Percentiles rank a stretch among this genome's conserved stretches.
These are phyloP conservation scores for Cantharis nigra DNA, from an alignment of 2,888 invertebrate genomes.

Conservation along the genomic window DNA sequence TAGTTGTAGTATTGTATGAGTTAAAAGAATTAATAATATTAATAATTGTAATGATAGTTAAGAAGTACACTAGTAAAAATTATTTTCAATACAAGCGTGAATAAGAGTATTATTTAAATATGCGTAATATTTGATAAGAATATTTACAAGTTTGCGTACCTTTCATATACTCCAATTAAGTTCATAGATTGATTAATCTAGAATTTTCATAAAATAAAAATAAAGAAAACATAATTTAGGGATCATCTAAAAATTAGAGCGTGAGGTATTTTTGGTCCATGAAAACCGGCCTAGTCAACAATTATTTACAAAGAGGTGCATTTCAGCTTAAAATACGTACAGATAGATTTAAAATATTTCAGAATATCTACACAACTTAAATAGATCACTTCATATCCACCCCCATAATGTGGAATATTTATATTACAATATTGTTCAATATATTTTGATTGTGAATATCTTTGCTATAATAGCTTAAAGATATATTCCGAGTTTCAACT, in stretches of 20 bases:
- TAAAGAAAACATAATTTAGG: slow-evolving; percentile 11
- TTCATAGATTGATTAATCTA: slow-evolving; percentile 22
- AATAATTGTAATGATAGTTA: slow-evolving; percentile 37
- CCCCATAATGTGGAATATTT: slow-evolving; percentile 36
- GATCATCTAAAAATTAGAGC: slow-evolving; percentile 23
- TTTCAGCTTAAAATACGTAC: slow-evolving; percentile 37
- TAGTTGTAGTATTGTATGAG: slow-evolving; percentile 9
- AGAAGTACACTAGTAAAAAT: slow-evolving; percentile 44
- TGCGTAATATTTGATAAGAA: slow-evolving; percentile 48
- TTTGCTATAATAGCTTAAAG: neutral
- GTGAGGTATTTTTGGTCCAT: slow-evolving; percentile 25
- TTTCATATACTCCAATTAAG: slow-evolving; percentile 34
- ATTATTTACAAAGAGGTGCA: slow-evolving; percentile 33
- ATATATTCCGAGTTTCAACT: neutral
- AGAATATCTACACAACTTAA: slow-evolving; percentile 32
- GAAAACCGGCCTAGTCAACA: slow-evolving; percentile 43
- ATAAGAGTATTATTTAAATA: slow-evolving; percentile 43
- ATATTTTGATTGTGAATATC: neutral
- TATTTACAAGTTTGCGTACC: slow-evolving; percentile 41
- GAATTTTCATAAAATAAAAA: neutral
- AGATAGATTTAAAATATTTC: slow-evolving; percentile 37
- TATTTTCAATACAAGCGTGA: slow-evolving; percentile 49
- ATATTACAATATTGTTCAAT: slow-evolving; percentile 5
- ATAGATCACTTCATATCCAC: slow-evolving; percentile 36
- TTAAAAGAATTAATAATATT: slow-evolving; percentile 19